Percentiles rank a stretch among this genome's conserved stretches.
Conservation (phyloP, 2,888 invertebrate species). For the Troides aeacus region DNA sequence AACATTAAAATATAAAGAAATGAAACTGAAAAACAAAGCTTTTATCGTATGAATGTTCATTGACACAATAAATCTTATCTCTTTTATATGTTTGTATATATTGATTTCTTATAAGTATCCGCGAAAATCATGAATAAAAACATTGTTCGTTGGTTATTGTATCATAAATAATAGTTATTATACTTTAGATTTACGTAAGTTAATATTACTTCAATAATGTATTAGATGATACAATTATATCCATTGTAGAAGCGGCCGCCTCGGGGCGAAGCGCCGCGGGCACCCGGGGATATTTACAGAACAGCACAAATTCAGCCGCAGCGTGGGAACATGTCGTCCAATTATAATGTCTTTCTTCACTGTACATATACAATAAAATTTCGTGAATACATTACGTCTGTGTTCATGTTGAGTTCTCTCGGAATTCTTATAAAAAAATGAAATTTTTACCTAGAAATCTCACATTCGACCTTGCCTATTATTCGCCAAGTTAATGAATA, state of each 20-base stretch:
- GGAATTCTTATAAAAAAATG: constrained; percentile 5
- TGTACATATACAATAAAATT: constrained; percentile 23
- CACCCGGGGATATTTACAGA: constrained; percentile 6
- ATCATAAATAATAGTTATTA: neutral
- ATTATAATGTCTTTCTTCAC: constrained; percentile 17
- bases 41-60: no score
- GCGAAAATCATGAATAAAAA: neutral
- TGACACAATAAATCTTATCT: no score
- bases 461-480: neutral
- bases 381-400: constrained; percentile 17
- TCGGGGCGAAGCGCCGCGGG: neutral
- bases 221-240: neutral
- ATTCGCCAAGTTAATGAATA: neutral
- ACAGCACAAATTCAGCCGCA: constrained; percentile 7
- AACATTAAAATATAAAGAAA: no score
- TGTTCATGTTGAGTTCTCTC: constrained; percentile 18
- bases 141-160: neutral
- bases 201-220: neutral
- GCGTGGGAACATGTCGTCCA: constrained; percentile 16
- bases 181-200: no score
- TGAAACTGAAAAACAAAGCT: no score
- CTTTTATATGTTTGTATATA: neutral
- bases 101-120: neutral
- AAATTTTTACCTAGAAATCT: constrained; percentile 9
- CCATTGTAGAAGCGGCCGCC: neutral